These are phyloP conservation scores for Psittacula echo DNA, from an alignment of 2,797 vertebrate species.

Conservation along the genomic window DNA sequence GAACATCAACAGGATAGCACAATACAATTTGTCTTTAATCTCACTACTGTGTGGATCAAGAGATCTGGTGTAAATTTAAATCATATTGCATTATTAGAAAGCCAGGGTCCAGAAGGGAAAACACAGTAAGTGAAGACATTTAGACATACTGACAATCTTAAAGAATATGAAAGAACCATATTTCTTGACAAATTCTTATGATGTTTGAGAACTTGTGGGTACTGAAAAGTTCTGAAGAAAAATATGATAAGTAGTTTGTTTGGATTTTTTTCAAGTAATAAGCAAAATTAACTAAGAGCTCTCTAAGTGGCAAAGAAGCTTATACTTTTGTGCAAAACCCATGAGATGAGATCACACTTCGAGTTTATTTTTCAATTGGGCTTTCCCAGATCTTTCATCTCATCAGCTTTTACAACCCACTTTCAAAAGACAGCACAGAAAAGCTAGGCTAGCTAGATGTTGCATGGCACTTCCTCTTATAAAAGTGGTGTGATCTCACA, in stretches of 20 bases:
- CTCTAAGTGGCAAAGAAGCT: not conserved
- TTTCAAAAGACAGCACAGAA: not conserved
- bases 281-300: not conserved
- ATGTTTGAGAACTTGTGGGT: not conserved
- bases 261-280: not conserved
- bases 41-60: not conserved
- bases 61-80: not conserved
- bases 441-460: not conserved
- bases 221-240: not conserved
- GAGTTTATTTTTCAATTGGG: not conserved
- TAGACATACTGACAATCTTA: not conserved
- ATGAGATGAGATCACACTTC: not conserved
- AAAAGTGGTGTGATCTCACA: not conserved
- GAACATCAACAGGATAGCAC: not conserved
- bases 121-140: not conserved
- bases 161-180: not conserved
- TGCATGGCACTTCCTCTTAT: not conserved
- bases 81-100: not conserved
- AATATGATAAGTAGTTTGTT: not conserved
- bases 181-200: constrained; percentile 2
- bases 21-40: not conserved
- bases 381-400: not conserved
- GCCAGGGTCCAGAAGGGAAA: constrained; percentile 7
- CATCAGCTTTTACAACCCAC: not conserved
- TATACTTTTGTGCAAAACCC: not conserved